Evolutionary conservation across 1,140 invertebrate genomes (phyloP).

Genomic region (Coenobita brevimanus): DNA sequence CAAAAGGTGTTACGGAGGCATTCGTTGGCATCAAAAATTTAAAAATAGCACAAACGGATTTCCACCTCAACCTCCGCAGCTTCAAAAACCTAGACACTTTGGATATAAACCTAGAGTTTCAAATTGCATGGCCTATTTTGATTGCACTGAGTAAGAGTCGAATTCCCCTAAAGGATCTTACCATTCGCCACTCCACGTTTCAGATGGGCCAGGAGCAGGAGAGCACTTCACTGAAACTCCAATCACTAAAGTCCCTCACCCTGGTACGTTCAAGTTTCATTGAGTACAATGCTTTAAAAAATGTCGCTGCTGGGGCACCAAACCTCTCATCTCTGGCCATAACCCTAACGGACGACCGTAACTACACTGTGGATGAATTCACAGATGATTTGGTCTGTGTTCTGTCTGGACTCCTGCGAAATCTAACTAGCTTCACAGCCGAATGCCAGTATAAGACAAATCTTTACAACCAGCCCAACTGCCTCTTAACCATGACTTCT

Average conservation of each 20-base stretch:
- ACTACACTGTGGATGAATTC: constrained; percentile 66
- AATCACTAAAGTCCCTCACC: constrained; percentile 43
- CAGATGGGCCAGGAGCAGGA: constrained; percentile 57
- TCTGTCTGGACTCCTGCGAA: constrained; percentile 31
- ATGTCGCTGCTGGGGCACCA: constrained; percentile 45
- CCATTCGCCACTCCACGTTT: constrained; percentile 60
- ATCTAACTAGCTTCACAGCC: constrained; percentile 60
- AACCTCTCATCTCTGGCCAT: constrained; percentile 39
- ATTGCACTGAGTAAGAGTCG: constrained; percentile 42
- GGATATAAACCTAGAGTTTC: constrained; percentile 64
- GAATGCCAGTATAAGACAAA: constrained; percentile 63
- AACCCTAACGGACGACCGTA: constrained; percentile 62
- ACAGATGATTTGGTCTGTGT: constrained; percentile 39
- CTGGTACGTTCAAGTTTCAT: constrained; percentile 67
- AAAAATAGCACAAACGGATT: constrained; percentile 50
- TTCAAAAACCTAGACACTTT: constrained; percentile 50
- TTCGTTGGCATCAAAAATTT: constrained; percentile 45
- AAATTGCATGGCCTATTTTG: constrained; percentile 57
- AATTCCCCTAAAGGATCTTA: constrained; percentile 44
- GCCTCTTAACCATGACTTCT: constrained; percentile 55
- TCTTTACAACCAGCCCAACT: constrained; percentile 62
- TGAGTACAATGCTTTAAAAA: constrained; percentile 61
- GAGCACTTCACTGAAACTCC: constrained; percentile 16
- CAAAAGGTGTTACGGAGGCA: background rate
- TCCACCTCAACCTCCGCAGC: constrained; percentile 33